Conservation (phyloP, 1,140 invertebrate species). For the Drosophila ananassae region DNA sequence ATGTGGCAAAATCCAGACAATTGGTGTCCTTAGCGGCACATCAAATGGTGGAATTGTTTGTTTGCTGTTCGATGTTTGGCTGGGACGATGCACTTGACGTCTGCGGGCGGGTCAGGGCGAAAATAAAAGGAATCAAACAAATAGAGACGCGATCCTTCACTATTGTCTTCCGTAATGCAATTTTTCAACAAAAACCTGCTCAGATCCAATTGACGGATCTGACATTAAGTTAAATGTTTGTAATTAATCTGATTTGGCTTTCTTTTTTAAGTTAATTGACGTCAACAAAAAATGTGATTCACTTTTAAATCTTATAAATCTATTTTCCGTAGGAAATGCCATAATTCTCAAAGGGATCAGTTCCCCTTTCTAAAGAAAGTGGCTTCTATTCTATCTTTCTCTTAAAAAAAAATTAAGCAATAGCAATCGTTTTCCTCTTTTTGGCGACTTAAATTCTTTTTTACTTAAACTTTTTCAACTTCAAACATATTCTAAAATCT, state of each 20-base stretch:
- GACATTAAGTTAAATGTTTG: neutral
- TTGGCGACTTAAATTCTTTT: too few species aligned
- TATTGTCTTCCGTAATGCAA: slow-evolving; percentile 46
- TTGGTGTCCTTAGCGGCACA: slow-evolving; percentile 72
- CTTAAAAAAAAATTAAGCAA: too few species aligned
- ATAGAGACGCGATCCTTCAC: slow-evolving; percentile 25
- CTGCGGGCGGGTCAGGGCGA: slow-evolving; percentile 46
- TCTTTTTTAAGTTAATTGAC: neutral
- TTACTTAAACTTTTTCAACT: too few species aligned
- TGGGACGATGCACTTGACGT: slow-evolving; percentile 67
- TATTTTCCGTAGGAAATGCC: neutral
- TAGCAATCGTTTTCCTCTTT: too few species aligned
- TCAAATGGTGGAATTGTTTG: slow-evolving; percentile 59
- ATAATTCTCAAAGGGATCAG: too few species aligned
- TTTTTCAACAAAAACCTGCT: slow-evolving; percentile 28
- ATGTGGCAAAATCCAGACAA: slow-evolving; percentile 81
- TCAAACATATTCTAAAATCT: too few species aligned
- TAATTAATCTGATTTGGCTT: slow-evolving; percentile 1
- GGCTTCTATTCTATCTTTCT: too few species aligned
- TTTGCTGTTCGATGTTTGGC: slow-evolving; percentile 65
- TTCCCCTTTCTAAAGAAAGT: too few species aligned
- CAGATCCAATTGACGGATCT: neutral
- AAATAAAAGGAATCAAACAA: slow-evolving; percentile 78
- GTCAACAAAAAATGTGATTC: neutral
- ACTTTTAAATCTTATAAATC: neutral